A percentile compares a stretch with the other conserved stretches of the same genome.
phyloP scores from a whole-genome alignment of 2,797 vertebrate species.

The Zalophus californianus region DNA sequence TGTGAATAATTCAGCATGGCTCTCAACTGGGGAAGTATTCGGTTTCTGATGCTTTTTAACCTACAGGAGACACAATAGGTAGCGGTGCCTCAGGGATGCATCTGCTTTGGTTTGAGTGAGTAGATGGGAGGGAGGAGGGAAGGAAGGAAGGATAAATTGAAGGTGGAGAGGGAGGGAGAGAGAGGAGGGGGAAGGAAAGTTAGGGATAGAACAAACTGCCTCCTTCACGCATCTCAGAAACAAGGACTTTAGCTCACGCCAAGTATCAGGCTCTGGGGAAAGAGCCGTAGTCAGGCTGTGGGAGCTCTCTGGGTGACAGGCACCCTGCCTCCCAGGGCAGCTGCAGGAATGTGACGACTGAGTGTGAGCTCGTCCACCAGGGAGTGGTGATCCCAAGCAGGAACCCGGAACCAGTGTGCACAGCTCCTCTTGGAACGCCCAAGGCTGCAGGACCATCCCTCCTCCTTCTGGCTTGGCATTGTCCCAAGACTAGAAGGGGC shows the following conservation, averaged over 20 bases:
- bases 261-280: background rate
- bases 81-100: slow-evolving; percentile 66
- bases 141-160: background rate
- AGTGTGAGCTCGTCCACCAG: background rate
- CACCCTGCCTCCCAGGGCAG: background rate
- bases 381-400: background rate
- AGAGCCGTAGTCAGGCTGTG: too few species aligned
- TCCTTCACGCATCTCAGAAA: background rate
- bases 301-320: background rate
- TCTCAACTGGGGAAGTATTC: slow-evolving; percentile 65
- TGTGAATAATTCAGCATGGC: slow-evolving; percentile 81
- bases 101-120: slow-evolving; percentile 59
- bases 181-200: background rate
- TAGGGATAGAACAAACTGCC: background rate
- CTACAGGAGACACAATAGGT: background rate
- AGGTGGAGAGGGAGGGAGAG: too few species aligned
- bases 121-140: background rate
- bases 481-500: background rate
- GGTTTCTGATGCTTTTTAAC: slow-evolving; percentile 79
- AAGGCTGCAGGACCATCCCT: background rate
- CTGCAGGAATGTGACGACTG: background rate
- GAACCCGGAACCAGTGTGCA: background rate
- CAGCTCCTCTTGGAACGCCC: background rate
- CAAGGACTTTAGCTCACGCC: background rate
- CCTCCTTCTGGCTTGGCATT: background rate